Base-by-base conservation (phyloP, 2,888 invertebrate species). In the Stenichneumon culpator region DNA sequence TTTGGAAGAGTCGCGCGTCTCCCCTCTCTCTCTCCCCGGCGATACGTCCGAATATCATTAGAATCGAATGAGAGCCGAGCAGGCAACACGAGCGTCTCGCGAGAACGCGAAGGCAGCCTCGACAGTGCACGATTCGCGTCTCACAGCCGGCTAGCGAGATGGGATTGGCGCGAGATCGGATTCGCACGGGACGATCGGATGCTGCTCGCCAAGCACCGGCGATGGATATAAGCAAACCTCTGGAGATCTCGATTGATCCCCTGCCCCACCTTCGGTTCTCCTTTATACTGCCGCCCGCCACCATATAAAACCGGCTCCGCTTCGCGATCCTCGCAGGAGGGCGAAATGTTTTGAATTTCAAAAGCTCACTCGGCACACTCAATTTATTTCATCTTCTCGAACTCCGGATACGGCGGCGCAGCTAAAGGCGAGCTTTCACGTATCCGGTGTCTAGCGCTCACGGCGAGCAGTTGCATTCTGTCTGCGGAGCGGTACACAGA, bases 341-440 rank as follows among this genome's bases (percentile, higher is more conserved):
- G 82, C 82, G 79, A 77, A 80, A 86, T 86, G 82, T 82, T 86
- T 82, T 82, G 85, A 82, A 82, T 82, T 86, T 86, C 79, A 79
- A 86, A 86, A 82, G 85, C 80, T 36, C 82, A 73, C 79, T 68
- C 73, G 47, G 79, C 77, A 68, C 79, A 80, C 82, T 86, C 85
- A 80, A 86, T 86, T 82, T 82, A 86, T 82, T 86, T 83, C 85
- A 82, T 82, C 79, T 82, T 77, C 79, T 73, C 80, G 68, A 82
- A 77, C 77, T 80, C 65, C 39, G 11, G 36, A 54, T 47, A 57
- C 47, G 36, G 28, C 63, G 32, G 47, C 47, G 32, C 19, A 36
- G 19, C 39, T 44, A 63, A 36, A 54, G 65, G 54, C 39, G 50
- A 25, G 63, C 75, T 72, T 69, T 52, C 72, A 79, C 77, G 69